Evolutionary conservation across 2,113 vertebrate genomes (phyloP).

Genomic region (Zeus faber): DNA sequence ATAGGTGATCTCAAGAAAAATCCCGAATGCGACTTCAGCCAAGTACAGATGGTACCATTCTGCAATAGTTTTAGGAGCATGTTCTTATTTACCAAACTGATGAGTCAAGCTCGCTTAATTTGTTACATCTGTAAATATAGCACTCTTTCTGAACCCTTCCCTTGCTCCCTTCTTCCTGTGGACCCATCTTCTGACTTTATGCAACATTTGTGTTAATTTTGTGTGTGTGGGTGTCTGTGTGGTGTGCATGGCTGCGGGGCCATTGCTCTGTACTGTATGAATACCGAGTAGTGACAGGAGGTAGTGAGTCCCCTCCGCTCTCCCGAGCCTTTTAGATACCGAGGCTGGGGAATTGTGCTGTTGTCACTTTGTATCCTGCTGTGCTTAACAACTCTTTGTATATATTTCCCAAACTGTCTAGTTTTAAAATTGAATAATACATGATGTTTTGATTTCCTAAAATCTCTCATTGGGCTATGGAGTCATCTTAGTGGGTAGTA

Average conservation of each 20-base stretch:
- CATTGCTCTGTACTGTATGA: slow-evolving; percentile 13
- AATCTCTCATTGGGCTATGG: slow-evolving; percentile 10
- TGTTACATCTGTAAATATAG: too few species aligned
- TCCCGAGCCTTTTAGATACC: slow-evolving; percentile 28
- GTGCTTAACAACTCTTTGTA: slow-evolving; percentile 28
- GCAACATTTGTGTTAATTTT: too few species aligned
- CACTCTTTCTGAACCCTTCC: too few species aligned
- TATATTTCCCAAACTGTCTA: slow-evolving; percentile 25
- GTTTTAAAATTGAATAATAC: slow-evolving; percentile 17
- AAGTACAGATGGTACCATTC: too few species aligned
- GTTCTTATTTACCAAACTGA: too few species aligned
- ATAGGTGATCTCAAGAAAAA: too few species aligned
- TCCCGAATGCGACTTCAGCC: too few species aligned
- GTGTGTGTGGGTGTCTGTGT: slow-evolving; percentile 11
- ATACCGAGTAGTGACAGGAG: slow-evolving; percentile 37
- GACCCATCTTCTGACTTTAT: too few species aligned
- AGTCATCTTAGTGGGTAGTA: not conserved
- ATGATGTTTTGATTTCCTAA: slow-evolving; percentile 26
- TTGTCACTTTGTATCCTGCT: slow-evolving; percentile 37
- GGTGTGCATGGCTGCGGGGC: slow-evolving; percentile 3
- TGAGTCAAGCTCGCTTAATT: too few species aligned
- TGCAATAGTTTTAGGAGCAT: too few species aligned
- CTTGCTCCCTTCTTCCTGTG: too few species aligned
- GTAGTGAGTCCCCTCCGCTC: slow-evolving; percentile 21
- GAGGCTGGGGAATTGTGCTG: slow-evolving; percentile 14